phyloP scores from a whole-genome alignment of 2,113 vertebrate species.

The Tauraco erythrolophus region DNA sequence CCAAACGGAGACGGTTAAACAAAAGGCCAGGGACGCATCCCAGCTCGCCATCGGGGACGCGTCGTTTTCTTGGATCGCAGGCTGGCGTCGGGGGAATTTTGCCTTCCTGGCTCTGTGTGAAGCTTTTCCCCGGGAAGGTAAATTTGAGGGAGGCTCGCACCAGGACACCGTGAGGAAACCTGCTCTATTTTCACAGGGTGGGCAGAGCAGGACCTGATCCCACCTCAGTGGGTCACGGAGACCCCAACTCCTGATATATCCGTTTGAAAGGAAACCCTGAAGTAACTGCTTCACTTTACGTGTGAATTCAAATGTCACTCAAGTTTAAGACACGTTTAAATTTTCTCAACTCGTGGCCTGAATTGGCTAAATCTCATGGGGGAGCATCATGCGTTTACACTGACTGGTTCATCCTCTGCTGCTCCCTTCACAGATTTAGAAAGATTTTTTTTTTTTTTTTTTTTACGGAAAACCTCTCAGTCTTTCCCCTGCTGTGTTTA shows the following conservation, averaged over 20 bases:
- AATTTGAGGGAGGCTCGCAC: background rate
- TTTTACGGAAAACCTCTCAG: background rate
- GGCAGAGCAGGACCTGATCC: background rate
- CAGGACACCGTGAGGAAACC: rapidly evolving
- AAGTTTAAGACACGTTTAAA: background rate
- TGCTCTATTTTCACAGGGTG: rapidly evolving
- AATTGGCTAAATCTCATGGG: background rate
- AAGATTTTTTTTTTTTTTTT: background rate
- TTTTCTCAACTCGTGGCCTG: rapidly evolving
- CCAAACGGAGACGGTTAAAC: background rate
- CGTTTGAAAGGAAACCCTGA: background rate
- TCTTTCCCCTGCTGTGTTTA: background rate
- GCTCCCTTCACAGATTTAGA: background rate
- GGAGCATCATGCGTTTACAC: rapidly evolving
- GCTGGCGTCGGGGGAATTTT: background rate
- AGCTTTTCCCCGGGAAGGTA: background rate
- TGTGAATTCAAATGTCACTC: background rate
- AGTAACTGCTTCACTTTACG: background rate
- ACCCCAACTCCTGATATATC: background rate
- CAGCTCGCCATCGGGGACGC: background rate
- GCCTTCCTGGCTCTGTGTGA: background rate
- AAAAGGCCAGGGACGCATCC: background rate
- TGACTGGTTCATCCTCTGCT: background rate
- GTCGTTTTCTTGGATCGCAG: background rate
- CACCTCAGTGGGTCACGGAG: background rate